phyloP scores from a whole-genome alignment of 2,888 invertebrate species.

The Drosophila parthenogenetica region DNA sequence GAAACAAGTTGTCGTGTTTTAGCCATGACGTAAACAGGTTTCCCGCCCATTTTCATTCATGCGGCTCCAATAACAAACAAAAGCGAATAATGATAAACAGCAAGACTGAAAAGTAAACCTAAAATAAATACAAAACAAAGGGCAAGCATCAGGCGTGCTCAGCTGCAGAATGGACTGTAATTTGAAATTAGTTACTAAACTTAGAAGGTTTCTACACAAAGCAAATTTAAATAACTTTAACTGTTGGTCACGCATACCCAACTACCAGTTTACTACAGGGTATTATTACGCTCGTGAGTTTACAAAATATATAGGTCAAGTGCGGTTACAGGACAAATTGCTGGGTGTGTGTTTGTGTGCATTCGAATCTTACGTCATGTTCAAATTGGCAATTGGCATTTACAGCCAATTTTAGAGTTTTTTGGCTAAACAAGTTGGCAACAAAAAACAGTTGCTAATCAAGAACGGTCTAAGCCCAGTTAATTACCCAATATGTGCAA shows the following conservation, averaged over 20 bases:
- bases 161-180: constrained; percentile 8
- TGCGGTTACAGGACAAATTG: constrained; percentile 61
- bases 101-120: constrained; percentile 29
- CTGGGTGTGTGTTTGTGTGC: constrained; percentile 59
- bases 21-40: constrained; percentile 76
- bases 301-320: constrained; percentile 64
- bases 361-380: constrained; percentile 29
- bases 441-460: constrained; percentile 35
- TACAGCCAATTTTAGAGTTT: constrained; percentile 39
- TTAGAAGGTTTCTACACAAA: too few relatives aligned
- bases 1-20: constrained; percentile 52
- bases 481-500: constrained; percentile 35
- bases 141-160: not conserved
- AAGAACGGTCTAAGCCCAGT: constrained; percentile 12
- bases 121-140: constrained; percentile 3
- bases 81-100: constrained; percentile 58
- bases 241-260: not conserved
- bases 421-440: constrained; percentile 45
- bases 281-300: constrained; percentile 14
- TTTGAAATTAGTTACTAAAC: not conserved
- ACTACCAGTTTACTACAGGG: not conserved
- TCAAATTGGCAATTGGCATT: constrained; percentile 34
- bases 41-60: constrained; percentile 57
- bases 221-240: too few relatives aligned
- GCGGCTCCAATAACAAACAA: constrained; percentile 49